These are phyloP conservation scores for Seira ritae DNA, from an alignment of 2,888 invertebrate genomes.

Conservation along the genomic window DNA sequence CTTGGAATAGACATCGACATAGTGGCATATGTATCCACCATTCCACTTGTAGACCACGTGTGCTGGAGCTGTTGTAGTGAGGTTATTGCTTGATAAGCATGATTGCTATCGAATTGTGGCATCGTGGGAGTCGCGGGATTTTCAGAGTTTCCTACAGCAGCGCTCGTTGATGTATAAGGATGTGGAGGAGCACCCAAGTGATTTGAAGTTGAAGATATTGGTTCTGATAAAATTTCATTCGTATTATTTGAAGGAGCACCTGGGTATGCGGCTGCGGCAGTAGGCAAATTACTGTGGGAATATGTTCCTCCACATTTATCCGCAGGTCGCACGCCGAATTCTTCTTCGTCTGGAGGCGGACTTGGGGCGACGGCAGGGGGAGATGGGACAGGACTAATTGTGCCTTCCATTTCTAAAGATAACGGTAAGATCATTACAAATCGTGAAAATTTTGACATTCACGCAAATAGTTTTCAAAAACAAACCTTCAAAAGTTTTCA, in stretches of 20 bases:
- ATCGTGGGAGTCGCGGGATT: background rate
- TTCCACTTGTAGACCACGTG: conserved; percentile 54
- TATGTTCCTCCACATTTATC: conserved; percentile 32
- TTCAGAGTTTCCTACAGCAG: background rate
- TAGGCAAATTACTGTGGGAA: conserved; percentile 16
- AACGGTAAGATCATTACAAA: background rate
- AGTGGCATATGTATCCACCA: conserved; percentile 47
- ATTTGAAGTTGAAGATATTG: background rate
- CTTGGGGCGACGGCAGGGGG: conserved; percentile 70
- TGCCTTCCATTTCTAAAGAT: conserved; percentile 71
- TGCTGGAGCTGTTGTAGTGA: conserved; percentile 56
- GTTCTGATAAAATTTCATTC: conserved; percentile 53
- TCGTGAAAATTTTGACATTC: background rate
- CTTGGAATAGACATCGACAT: conserved; percentile 51
- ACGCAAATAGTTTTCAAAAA: conserved; percentile 74
- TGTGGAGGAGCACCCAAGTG: background rate
- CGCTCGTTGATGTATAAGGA: background rate
- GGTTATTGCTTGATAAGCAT: conserved; percentile 32
- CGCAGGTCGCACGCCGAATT: conserved; percentile 50
- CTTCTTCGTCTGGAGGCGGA: conserved; percentile 63
- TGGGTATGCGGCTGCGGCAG: conserved; percentile 38
- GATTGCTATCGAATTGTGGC: conserved; percentile 8
- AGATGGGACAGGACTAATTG: conserved; percentile 69
- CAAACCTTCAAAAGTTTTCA: conserved; percentile 80
- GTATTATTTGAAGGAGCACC: conserved; percentile 51